Evolutionary conservation across 2,797 vertebrate species (phyloP).

Genomic region (Peromyscus attwateri): DNA sequence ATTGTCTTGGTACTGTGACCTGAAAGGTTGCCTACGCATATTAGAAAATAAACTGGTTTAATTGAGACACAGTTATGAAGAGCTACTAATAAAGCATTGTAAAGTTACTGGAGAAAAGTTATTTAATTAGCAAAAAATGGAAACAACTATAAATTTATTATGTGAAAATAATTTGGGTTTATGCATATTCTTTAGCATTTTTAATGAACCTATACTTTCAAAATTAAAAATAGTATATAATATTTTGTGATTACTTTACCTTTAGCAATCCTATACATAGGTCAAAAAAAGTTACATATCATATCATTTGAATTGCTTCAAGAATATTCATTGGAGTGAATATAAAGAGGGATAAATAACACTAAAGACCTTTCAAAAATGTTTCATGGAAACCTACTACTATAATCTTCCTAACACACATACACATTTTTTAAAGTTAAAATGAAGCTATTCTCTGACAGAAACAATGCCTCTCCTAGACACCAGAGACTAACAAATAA

Average conservation of each 20-base stretch:
- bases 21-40: not conserved
- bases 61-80: not conserved
- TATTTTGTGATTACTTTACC: constrained; percentile 11
- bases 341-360: not conserved
- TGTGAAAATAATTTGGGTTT: constrained; percentile 22
- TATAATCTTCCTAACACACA: not conserved
- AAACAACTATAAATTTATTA: constrained; percentile 9
- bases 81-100: not conserved
- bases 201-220: not conserved
- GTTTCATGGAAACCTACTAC: not conserved
- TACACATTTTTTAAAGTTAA: not conserved
- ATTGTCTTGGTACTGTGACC: not conserved
- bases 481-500: not conserved
- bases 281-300: not conserved
- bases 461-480: not conserved
- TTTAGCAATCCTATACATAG: not conserved
- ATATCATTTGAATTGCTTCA: not conserved
- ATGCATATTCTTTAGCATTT: constrained; percentile 29
- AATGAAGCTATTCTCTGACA: not conserved
- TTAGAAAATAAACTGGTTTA: not conserved
- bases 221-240: not conserved
- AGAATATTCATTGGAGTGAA: not conserved
- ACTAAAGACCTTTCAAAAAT: not conserved
- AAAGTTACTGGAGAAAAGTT: not conserved
- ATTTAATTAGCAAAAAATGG: constrained; percentile 21